Base-by-base conservation (phyloP, 2,113 vertebrate species). In the Amphiprion percula region DNA sequence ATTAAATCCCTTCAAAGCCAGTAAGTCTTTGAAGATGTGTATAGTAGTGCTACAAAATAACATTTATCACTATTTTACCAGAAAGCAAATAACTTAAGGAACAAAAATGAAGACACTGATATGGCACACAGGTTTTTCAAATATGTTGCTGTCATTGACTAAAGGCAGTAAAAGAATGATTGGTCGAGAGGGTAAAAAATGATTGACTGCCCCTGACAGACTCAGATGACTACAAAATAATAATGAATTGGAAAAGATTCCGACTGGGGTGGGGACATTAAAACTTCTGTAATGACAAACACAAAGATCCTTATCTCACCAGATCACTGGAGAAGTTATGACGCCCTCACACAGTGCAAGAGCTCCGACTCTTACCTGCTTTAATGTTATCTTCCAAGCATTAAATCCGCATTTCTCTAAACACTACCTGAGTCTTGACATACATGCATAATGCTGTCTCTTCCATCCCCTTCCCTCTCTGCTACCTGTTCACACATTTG, bases 201-300 rank as follows among this genome's bases (percentile, higher is more conserved):
- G 68, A 92, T 90, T 90, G 77, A 89, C 68, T 81, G 73, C 30
- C 24, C 55, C 82, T 80, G 82, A 83, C 82, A 78, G 46, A 73
- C 28, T 77, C 81, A 80, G 70, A 89, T 70, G 53, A 83, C 71
- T 55, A 85, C 75, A 80, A 86, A 87, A 79, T 66, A 87, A 73
- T 64, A 87, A 80, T 69, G 60, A 68, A 86, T 79, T 74, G 85
- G 81, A 67, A 87, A 89, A 37, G 50, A 50, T 47, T 69, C 63
- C 65, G 56, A 79, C 78, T 55, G 26, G 28, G 33, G 21, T 21
- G 21, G 69, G 69, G 74, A 62, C 73, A 70, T 76, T 60, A 89
- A 90, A 56, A 77, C 30, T 24, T 71, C 60, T 82, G 72, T 55
- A 56, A 21, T 37, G 54, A 49, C 52, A 33, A 28, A 68, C 61